Conservation (phyloP, 2,888 invertebrate species). For the Formica aserva region DNA sequence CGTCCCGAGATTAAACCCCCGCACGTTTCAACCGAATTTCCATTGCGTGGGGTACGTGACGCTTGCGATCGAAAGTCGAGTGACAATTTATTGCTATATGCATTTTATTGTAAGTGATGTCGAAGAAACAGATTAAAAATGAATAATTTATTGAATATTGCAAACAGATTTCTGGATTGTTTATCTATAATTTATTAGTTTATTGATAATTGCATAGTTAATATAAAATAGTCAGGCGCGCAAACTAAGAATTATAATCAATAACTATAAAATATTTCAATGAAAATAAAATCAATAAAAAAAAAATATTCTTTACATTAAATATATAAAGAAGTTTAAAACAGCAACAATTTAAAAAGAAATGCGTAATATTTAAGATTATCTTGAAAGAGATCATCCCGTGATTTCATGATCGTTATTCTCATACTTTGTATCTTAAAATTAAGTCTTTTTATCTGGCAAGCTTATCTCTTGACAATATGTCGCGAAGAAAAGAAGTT, state of each 20-base stretch:
- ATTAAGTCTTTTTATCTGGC: not conserved
- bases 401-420: not conserved
- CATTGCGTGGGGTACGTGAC: conserved; percentile 25
- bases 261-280: not conserved
- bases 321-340: not conserved
- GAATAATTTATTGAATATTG: conserved; percentile 38
- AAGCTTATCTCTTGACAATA: conserved; percentile 1
- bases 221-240: not conserved
- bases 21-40: conserved; percentile 40
- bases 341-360: not conserved
- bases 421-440: not conserved
- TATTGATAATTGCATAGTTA: not conserved
- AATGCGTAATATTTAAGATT: not conserved
- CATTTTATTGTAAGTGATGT: conserved; percentile 29
- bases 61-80: conserved; percentile 29
- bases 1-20: conserved; percentile 36
- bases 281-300: not conserved
- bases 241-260: not conserved
- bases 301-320: not conserved
- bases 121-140: conserved; percentile 16
- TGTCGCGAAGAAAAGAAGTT: not conserved
- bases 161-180: not conserved
- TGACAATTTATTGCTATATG: conserved; percentile 34
- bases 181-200: not conserved
- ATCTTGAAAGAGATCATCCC: not conserved